Evolutionary conservation across 2,797 vertebrate genomes (phyloP).

Genomic region (Rallus crepitans): DNA sequence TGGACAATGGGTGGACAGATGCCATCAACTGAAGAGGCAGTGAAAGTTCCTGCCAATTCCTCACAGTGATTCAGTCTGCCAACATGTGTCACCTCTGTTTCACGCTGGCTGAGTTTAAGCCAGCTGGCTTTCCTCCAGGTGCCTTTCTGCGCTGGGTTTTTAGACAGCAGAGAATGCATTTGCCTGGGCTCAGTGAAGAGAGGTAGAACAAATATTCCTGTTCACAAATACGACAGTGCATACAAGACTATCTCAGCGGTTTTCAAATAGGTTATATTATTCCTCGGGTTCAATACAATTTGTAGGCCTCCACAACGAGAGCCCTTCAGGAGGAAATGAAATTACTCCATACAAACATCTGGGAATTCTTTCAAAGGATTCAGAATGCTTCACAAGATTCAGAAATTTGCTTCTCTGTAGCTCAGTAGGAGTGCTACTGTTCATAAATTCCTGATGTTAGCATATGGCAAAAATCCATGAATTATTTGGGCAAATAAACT

Average conservation of each 20-base stretch:
- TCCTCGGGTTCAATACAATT: background rate
- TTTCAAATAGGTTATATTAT: background rate
- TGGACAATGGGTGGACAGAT: constrained; percentile 6
- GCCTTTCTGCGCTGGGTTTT: background rate
- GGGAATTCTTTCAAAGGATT: constrained; percentile 28
- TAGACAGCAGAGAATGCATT: background rate
- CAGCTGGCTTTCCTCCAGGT: constrained; percentile 44
- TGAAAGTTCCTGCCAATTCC: constrained; percentile 28
- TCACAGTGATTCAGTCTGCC: constrained; percentile 44
- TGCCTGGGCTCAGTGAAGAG: background rate
- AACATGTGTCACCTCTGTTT: constrained; percentile 8
- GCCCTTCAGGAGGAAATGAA: background rate
- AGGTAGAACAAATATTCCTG: background rate
- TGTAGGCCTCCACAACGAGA: background rate
- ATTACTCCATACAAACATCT: background rate
- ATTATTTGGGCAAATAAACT: background rate
- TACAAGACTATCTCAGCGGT: background rate
- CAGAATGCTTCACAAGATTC: constrained; percentile 1
- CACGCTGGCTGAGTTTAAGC: background rate
- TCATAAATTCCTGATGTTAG: constrained; percentile 10
- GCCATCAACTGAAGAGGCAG: background rate
- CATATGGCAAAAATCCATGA: background rate
- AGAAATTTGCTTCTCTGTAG: constrained; percentile 13
- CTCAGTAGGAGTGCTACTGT: constrained; percentile 25
- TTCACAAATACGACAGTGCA: background rate